These are phyloP conservation scores for Sebastes variabilis DNA, from an alignment of 2,797 vertebrate species.

Conservation along the genomic window DNA sequence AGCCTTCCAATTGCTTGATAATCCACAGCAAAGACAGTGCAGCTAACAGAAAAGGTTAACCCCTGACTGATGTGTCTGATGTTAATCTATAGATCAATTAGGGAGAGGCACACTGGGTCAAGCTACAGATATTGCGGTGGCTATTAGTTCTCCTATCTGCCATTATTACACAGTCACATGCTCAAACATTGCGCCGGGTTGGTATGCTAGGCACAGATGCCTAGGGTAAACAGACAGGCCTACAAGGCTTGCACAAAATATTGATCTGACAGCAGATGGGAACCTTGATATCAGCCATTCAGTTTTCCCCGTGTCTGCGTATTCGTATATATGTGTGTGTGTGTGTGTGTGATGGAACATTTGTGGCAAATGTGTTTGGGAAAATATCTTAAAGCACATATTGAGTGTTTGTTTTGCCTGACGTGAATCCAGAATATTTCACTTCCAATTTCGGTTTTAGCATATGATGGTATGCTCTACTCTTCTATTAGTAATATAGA, in stretches of 20 bases:
- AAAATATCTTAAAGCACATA: constrained; percentile 56
- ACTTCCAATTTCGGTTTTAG: constrained; percentile 20
- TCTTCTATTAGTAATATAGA: not conserved
- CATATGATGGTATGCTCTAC: constrained; percentile 1
- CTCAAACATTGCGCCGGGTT: constrained; percentile 83
- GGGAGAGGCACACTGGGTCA: constrained; percentile 85
- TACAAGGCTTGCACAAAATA: constrained; percentile 86
- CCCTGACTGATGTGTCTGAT: constrained; percentile 85
- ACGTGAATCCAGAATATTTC: constrained; percentile 25
- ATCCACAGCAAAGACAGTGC: constrained; percentile 82
- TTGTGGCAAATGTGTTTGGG: constrained; percentile 60
- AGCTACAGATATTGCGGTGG: constrained; percentile 86
- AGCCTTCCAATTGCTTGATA: constrained; percentile 76
- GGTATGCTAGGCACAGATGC: constrained; percentile 84
- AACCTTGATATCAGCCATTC: constrained; percentile 81
- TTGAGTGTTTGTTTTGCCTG: constrained; percentile 40
- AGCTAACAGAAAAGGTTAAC: constrained; percentile 84
- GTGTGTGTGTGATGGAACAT: constrained; percentile 54
- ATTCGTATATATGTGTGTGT: constrained; percentile 36
- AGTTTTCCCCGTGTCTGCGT: constrained; percentile 63
- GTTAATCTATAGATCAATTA: constrained; percentile 90
- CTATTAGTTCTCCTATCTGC: constrained; percentile 86
- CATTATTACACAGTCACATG: constrained; percentile 90
- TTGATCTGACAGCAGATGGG: constrained; percentile 87
- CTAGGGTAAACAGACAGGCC: constrained; percentile 85